phyloP scores from a whole-genome alignment of 2,797 vertebrate genomes.

The Poeciliopsis infans region DNA sequence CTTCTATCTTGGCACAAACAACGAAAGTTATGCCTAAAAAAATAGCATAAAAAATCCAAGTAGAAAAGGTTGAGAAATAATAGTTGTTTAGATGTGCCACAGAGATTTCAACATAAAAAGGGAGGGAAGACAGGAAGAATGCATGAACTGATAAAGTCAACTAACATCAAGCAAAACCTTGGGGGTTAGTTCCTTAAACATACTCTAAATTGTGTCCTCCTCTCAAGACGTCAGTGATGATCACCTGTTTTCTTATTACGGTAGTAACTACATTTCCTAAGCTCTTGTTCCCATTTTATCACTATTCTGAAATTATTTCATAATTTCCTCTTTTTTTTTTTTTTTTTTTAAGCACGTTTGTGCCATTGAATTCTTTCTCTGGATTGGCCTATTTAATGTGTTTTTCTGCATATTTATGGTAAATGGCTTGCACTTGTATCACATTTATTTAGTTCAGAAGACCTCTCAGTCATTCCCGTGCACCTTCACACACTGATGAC shows the following conservation, averaged over 20 bases:
- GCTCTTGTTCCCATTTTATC: background rate
- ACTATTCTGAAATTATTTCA: background rate
- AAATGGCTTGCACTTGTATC: no score
- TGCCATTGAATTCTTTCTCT: background rate
- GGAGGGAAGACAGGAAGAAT: constrained; percentile 7
- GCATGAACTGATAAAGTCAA: constrained; percentile 9
- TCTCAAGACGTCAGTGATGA: background rate
- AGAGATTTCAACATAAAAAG: constrained; percentile 12
- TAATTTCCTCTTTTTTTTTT: background rate
- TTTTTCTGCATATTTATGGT: background rate
- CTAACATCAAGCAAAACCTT: constrained; percentile 20
- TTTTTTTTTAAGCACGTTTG: background rate
- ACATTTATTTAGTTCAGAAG: no score
- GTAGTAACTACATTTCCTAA: background rate
- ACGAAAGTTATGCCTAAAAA: background rate
- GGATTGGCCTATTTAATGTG: background rate
- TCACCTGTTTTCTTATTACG: background rate
- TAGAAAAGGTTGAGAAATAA: background rate
- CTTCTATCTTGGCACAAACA: background rate
- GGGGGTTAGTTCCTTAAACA: background rate
- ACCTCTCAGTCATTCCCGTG: no score
- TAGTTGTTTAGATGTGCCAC: background rate
- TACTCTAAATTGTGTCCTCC: background rate
- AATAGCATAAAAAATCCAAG: background rate
- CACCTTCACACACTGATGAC: no score